Base-by-base conservation (phyloP, 2,113 vertebrate species). In the Gopherus flavomarginatus region DNA sequence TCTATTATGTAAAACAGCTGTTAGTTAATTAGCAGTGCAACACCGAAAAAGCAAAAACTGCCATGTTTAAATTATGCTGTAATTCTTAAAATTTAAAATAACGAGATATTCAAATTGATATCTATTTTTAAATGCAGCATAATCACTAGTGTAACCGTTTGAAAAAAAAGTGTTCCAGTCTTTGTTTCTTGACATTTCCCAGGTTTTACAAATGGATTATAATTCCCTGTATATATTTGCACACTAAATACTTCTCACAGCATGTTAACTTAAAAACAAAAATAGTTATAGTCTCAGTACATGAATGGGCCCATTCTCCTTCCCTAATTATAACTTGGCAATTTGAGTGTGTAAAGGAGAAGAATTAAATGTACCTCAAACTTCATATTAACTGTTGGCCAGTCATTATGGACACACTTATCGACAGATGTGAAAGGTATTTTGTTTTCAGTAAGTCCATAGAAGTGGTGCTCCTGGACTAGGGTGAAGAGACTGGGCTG, bases 61-160 rank as follows among this genome's bases (percentile, higher is more conserved):
- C 75, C 87, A 62, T 54, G 56, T 92, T 84, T 93, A 95, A 13
- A 94, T 93, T 90, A 88, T n/a, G 52, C 42, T 83, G 22, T 21
- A 90, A 50, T 56, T 96, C 80, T 83, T 93, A 87, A 80, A 84
- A 75, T 86, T 89, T 56, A 95, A 95, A 91, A 83, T 47, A 84
- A 44, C 42, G 19, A 72, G 80, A 95, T 89, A 92, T 96, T 91
- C 90, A 96, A 94, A 92, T 62, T 92, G 52, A 93, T 93, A 90
- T 50, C 87, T 95, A 93, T 94, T 96, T 92, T 93, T 44, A 90
- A 95, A 92, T 95, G 24, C 86, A 95, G 50, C 86, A 95, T 92
- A 96, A 94, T 88, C 85, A 53, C 47, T 83, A 83, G 53, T 85
- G 88, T 75, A 75, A 69, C 35, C n/a, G 7, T 86, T 86, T 53